phyloP scores from a whole-genome alignment of 92 coral and sea anemone species.

The Zoanthus sociatus region DNA sequence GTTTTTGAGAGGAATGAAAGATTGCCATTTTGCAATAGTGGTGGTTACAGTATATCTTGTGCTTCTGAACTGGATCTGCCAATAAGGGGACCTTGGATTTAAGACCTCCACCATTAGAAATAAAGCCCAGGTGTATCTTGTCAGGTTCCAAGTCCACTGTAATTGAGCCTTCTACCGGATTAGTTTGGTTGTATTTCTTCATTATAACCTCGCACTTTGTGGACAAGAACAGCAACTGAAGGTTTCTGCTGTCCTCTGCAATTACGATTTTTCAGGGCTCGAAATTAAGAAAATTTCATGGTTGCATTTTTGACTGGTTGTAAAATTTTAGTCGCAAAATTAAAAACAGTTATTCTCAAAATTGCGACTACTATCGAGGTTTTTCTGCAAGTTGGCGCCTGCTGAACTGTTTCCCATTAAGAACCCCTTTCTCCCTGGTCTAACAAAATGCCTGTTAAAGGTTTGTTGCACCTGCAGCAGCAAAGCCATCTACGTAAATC shows the following conservation, averaged over 20 bases:
- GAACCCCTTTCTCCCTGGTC: background rate
- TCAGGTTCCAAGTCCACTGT: constrained; percentile 1
- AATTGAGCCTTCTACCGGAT: background rate
- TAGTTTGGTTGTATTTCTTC: background rate
- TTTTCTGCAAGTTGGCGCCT: background rate
- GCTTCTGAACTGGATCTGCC: too few relatives aligned
- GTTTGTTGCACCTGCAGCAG: constrained; percentile 5
- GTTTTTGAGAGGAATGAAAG: too few relatives aligned
- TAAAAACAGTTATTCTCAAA: too few relatives aligned
- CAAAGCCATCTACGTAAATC: constrained; percentile 4
- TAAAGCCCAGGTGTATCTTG: background rate
- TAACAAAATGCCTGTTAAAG: background rate
- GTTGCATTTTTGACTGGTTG: too few relatives aligned
- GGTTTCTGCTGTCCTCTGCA: background rate
- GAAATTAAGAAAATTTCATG: too few relatives aligned
- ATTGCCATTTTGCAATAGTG: too few relatives aligned
- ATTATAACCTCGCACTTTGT: background rate
- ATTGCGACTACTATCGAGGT: too few relatives aligned
- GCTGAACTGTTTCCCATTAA: background rate
- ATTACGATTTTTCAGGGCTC: too few relatives aligned
- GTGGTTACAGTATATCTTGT: too few relatives aligned
- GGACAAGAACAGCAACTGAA: background rate
- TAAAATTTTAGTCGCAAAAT: too few relatives aligned
- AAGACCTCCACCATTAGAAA: background rate
- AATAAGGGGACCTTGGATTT: too few relatives aligned